These are phyloP conservation scores for Lemur catta DNA, from an alignment of 2,797 vertebrate species.

Conservation along the genomic window DNA sequence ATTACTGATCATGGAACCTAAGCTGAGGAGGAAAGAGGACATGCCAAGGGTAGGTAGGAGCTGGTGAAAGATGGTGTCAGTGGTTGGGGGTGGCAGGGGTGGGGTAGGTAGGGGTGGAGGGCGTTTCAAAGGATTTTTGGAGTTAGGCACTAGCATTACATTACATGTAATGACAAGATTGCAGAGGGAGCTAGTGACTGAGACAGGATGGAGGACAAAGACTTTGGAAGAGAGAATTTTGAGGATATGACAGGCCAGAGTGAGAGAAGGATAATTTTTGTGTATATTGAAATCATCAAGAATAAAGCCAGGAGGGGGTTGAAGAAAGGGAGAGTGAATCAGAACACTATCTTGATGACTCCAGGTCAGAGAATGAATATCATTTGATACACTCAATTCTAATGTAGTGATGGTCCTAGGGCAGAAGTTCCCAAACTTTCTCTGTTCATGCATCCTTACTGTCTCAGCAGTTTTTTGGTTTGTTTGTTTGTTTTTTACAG, in stretches of 20 bases:
- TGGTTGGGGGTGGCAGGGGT: too few species aligned
- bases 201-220: not conserved
- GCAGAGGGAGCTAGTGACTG: not conserved
- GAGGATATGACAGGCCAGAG: not conserved
- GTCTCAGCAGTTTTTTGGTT: not conserved
- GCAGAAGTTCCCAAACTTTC: not conserved
- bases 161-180: not conserved
- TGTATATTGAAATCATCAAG: not conserved
- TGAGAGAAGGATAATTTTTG: not conserved
- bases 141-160: not conserved
- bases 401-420: not conserved
- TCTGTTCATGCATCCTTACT: not conserved
- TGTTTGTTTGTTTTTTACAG: not conserved
- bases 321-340: not conserved
- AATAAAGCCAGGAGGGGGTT: not conserved
- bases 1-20: not conserved
- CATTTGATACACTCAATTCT: not conserved
- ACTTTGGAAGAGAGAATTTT: not conserved
- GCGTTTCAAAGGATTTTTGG: not conserved
- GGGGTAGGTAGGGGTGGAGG: not conserved
- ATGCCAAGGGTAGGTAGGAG: not conserved
- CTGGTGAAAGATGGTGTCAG: not conserved
- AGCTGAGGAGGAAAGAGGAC: not conserved
- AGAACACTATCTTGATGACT: not conserved
- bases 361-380: not conserved